Base-by-base conservation (phyloP, 2,113 vertebrate genomes). In the Dicerorhinus sumatrensis region DNA sequence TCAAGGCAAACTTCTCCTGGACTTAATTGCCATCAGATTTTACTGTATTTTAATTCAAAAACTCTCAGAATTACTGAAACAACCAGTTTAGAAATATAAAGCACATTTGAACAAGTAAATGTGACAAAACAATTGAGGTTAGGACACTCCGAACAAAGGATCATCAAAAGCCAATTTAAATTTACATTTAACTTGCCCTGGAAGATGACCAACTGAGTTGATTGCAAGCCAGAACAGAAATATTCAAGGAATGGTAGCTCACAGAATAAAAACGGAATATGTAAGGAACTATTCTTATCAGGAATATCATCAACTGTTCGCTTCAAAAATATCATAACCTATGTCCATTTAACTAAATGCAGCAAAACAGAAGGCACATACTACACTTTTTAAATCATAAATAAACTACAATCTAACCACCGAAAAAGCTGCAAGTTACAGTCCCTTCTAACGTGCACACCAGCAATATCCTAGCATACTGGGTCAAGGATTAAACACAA, bases 151-250 rank as follows among this genome's bases (percentile, higher is more conserved):
- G 81, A 86, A 92, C 42, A 84, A 97, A 85, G 25, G 36, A 82
- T 70, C 14, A 67, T n/a, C 39, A 90, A 93, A 97, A 86, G 56
- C 12, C 39, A 93, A 90, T 72, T 94, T 58, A 91, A 93, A 88
- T 67, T 92, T 58, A 91, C 21, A 80, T 39, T 86, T 92, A 96
- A 92, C 60, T 77, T 92, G 65, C 31, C 60, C 54, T 60, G 25
- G 42, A 79, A 36, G n/a, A 94, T 88, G 69, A 91, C 54, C 87
- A 96, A 87, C 0, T 77, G 75, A 67, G 21, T 36, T 65, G 67
- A 91, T 8, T 75, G 9, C 62, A 54, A 93, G 20, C 42, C 21
- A 85, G 16, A 51, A 70, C 9, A 80, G 39, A 83, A 48, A 77
- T 7, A 91, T 5, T 81, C 16, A 94, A 75, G 8, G 21, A 96